Percentiles rank a stretch among this genome's conserved stretches.
phyloP scores from a whole-genome alignment of 2,797 vertebrate species.

The Peromyscus eremicus region DNA sequence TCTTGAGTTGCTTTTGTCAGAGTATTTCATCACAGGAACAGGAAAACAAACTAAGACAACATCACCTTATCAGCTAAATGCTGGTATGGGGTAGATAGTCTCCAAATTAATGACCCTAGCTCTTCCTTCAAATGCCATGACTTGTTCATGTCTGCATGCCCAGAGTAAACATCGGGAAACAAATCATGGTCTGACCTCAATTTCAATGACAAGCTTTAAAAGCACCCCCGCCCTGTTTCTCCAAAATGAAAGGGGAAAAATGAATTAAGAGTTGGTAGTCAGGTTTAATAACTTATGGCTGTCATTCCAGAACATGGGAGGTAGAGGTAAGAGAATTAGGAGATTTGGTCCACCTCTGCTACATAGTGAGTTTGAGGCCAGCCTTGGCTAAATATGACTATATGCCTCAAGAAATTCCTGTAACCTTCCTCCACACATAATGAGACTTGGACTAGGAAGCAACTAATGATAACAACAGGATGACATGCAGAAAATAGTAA shows the following conservation, averaged over 20 bases:
- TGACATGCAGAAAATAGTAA: background rate
- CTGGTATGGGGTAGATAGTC: background rate
- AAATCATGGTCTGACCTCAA: background rate
- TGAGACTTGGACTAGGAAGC: background rate
- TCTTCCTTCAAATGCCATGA: background rate
- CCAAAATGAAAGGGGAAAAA: background rate
- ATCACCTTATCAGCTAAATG: slow-evolving; percentile 24
- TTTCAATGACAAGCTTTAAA: background rate
- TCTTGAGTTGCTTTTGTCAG: background rate
- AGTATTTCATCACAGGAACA: background rate
- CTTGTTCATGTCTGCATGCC: background rate
- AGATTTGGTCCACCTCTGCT: background rate
- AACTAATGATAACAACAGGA: background rate
- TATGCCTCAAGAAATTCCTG: background rate
- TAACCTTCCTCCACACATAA: background rate
- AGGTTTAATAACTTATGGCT: background rate
- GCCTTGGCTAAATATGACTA: background rate
- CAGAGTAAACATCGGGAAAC: background rate
- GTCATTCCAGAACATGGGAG: background rate
- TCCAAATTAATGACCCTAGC: background rate
- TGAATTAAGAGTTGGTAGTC: background rate
- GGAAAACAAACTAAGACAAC: background rate
- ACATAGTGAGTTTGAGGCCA: background rate
- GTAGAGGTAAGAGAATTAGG: background rate
- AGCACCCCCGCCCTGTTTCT: background rate